phyloP scores from a whole-genome alignment of 64 coral and sea anemone genomes.

The Orbicella faveolata region DNA sequence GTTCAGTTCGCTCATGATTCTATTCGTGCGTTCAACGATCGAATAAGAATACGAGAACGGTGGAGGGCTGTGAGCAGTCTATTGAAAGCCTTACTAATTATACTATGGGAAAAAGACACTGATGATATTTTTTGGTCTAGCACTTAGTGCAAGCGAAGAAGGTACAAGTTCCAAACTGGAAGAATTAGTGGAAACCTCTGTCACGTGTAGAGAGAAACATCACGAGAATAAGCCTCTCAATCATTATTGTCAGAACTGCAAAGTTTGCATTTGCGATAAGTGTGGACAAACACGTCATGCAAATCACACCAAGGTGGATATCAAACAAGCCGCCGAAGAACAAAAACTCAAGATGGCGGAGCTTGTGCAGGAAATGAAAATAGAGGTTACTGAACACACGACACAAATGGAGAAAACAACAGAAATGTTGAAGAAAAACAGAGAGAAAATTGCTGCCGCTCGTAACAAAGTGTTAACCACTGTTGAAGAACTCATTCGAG shows the following conservation, averaged over 20 bases:
- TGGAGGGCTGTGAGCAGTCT: too few relatives aligned
- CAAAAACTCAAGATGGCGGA: not conserved
- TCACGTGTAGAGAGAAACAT: constrained; percentile 17
- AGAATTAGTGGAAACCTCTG: not conserved
- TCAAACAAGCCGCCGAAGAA: constrained; percentile 24
- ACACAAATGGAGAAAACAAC: not conserved
- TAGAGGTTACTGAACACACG: not conserved
- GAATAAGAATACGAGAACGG: too few relatives aligned
- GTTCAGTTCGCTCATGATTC: too few relatives aligned
- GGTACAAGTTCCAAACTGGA: constrained; percentile 11
- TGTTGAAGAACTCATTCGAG: not conserved
- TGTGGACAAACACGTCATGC: constrained; percentile 13
- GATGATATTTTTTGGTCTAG: too few relatives aligned
- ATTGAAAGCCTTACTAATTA: too few relatives aligned
- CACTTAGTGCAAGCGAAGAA: not conserved
- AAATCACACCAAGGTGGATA: not conserved
- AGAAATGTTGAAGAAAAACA: not conserved
- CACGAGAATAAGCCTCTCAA: constrained; percentile 26
- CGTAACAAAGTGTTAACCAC: not conserved
- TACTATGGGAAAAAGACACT: too few relatives aligned
- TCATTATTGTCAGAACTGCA: constrained; percentile 37
- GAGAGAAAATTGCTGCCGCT: not conserved
- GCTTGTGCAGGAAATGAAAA: not conserved
- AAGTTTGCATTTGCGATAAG: constrained; percentile 32
- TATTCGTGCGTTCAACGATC: too few relatives aligned